Evolutionary conservation across 2,888 invertebrate species (phyloP), one percentile per base, ranked within the genome.

Genomic region (Elysia crispata): DNA sequence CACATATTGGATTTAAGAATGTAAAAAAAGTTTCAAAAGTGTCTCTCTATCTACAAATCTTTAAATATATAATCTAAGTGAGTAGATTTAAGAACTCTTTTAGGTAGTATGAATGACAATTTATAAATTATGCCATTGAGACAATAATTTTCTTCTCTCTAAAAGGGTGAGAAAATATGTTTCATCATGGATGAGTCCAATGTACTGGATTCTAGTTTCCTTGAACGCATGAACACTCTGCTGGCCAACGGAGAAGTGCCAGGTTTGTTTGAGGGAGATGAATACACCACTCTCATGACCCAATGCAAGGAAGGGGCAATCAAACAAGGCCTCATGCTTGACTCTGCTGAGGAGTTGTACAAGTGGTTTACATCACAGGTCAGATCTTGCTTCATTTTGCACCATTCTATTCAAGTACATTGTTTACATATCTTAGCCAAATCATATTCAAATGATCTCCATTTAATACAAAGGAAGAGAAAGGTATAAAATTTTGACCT

Each of bases 101-200:
- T n/a, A n/a, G n/a, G n/a, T n/a, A n/a, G n/a, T 41, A 41, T 41
- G 41, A 41, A 41, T 6, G 3, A 41, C 41, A 6, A 41, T 41
- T 41, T 41, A 41, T 41, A 41, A 41, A 41, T 11, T 11, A 3
- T 41, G 11, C 41, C 41, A 41, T 41, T 41, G 41, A 41, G 11
- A 41, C 41, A 3, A 6, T 41, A 11, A 41, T 11, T 6, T 41
- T 41, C 5, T 11, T 41, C 41, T 60, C 3, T 60, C 15, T 76
- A 97, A 89, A 96, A 98, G 92, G 98, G 98, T 92, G 99, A 99
- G 92, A 99, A 99, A 93, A 98, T 99, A 82, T 97, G 98, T 72
- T 99, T 99, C 92, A 99, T 99, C 89, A 94, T 99, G 91, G 99
- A 99, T 92, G 99, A 99, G 92, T 98, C 98, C 0, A 99, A 99